Evolutionary conservation across 2,888 invertebrate genomes (phyloP).

Genomic region (Apoderus coryli): DNA sequence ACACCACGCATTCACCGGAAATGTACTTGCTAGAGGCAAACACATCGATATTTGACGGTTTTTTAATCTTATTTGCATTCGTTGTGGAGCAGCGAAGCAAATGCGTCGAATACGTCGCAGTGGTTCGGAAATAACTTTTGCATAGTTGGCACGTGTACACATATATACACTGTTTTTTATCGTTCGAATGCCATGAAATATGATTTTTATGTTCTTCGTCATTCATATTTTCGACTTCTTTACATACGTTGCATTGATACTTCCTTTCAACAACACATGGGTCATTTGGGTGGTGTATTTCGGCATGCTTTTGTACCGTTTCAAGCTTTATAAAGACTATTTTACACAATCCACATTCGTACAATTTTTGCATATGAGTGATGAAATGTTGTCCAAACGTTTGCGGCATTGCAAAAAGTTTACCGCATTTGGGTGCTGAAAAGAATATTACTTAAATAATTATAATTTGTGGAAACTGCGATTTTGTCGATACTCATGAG

Average conservation of each 20-base stretch:
- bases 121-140: slow-evolving; percentile 27
- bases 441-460: slow-evolving; percentile 19
- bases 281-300: slow-evolving; percentile 22
- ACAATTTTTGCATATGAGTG: slow-evolving; percentile 31
- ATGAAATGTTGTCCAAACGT: slow-evolving; percentile 37
- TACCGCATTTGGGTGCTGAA: slow-evolving; percentile 30
- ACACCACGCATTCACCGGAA: slow-evolving; percentile 15
- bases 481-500: too few relatives aligned
- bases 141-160: slow-evolving; percentile 29
- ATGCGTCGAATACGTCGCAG: slow-evolving; percentile 25
- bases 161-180: slow-evolving; percentile 25
- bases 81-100: slow-evolving; percentile 21
- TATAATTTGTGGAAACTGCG: too few relatives aligned
- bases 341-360: slow-evolving; percentile 33
- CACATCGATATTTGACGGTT: neutral
- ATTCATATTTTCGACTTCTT: neutral
- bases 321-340: slow-evolving; percentile 31
- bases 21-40: slow-evolving; percentile 12
- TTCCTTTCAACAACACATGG: slow-evolving; percentile 9
- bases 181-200: slow-evolving; percentile 23
- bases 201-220: slow-evolving; percentile 20
- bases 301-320: slow-evolving; percentile 32
- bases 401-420: slow-evolving; percentile 33
- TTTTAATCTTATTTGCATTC: slow-evolving; percentile 9
- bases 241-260: slow-evolving; percentile 14